These are phyloP conservation scores for Tineola bisselliella DNA, from an alignment of 2,888 invertebrate species.

Conservation along the genomic window DNA sequence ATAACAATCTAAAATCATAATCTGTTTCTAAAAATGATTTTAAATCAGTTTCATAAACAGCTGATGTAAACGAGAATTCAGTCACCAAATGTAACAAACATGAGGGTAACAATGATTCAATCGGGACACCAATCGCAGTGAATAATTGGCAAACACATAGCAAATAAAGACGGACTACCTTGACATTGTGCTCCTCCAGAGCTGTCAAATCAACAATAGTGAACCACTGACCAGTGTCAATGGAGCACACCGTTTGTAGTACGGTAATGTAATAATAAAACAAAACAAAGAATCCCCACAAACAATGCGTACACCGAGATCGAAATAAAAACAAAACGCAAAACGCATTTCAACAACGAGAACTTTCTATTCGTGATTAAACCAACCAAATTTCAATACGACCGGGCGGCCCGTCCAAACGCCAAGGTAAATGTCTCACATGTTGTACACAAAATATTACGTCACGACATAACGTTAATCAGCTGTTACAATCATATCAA, in stretches of 20 bases:
- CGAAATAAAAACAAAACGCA: conserved; percentile 29
- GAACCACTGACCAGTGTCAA: conserved; percentile 40
- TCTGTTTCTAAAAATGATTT: background rate
- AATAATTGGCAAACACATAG: no score
- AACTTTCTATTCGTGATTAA: background rate
- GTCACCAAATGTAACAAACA: no score
- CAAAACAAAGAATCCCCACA: conserved; percentile 32
- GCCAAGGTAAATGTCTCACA: background rate
- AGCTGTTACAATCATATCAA: background rate
- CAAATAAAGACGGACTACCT: conserved; percentile 30
- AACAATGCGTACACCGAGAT: conserved; percentile 27
- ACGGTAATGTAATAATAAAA: conserved; percentile 39
- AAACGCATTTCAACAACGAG: background rate
- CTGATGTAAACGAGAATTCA: no score
- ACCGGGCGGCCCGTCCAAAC: background rate
- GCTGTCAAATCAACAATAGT: conserved; percentile 31
- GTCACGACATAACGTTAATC: background rate
- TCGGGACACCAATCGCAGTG: no score
- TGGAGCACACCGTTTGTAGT: conserved; percentile 42
- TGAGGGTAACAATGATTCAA: no score
- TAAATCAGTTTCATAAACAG: background rate
- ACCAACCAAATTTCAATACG: background rate
- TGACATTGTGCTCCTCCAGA: conserved; percentile 43
- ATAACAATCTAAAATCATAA: background rate
- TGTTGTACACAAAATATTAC: background rate